Evolutionary conservation across 2,113 vertebrate genomes (phyloP), one percentile per base, ranked within the genome.

Genomic region (Hyaena hyaena): DNA sequence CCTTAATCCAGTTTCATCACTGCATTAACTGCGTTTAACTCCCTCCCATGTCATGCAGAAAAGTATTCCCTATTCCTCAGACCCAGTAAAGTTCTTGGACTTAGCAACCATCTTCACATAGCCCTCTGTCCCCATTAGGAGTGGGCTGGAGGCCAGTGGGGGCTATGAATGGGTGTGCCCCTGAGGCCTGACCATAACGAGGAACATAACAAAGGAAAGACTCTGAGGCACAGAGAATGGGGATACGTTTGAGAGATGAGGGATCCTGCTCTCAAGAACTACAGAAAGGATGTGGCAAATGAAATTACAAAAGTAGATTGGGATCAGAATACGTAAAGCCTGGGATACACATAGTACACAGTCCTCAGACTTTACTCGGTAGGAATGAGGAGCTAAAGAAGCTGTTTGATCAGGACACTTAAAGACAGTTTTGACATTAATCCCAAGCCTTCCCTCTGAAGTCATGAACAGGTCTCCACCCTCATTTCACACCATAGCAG

Each of bases 371-470:
- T 45, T 43, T 43, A 19, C 28, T 77, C 61, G 50, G 4, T 31
- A 28, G 6, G 53, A 84, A 39, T 39, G 85, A 89, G 53, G 35
- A 0, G 3, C 24, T 26, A 39, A 58, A n/a, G 74, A 87, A 35
- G 7, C 53, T 84, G 45, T 79, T n/a, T 69, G 61, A 95, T 79
- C 53, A 55, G 8, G 23, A 17, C 16, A 50, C n/a, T 80, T 73
- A 48, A 61, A 26, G 71, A 11, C 9, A 77, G 50, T 61, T 84
- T 83, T 83, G 35, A 91, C 88, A 55, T 89, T 35, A 84, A 66
- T 39, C 85, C 55, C 79, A 48, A 71, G 24, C 21, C 53, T 66
- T 17, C 43, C n/a, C 79, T 93, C 71, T 11, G 69, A 84, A 79
- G 53, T 39, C 31, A 9, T 4, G 10, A 61, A 26, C 33, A n/a